Conservation (phyloP, 35 echinoderm and acorn worm genomes). For the Strongylocentrotus purpuratus region DNA sequence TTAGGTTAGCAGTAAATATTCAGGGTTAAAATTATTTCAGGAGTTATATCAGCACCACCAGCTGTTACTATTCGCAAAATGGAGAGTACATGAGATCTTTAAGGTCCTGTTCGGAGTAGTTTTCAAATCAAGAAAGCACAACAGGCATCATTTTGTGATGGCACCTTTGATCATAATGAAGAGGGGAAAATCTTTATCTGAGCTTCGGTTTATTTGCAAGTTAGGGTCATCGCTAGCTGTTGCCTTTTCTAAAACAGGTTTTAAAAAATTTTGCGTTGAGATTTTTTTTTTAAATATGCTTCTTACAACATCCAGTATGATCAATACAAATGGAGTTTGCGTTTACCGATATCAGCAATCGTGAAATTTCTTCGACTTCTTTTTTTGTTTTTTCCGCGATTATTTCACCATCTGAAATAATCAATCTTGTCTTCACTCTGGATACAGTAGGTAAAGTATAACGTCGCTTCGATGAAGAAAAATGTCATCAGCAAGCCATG, state of each 20-base stretch:
- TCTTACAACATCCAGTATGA: neutral
- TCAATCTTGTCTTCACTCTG: neutral
- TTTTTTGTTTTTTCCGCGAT: neutral
- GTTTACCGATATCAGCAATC: neutral
- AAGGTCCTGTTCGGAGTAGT: neutral
- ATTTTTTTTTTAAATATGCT: neutral
- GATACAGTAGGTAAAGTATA: neutral
- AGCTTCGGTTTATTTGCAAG: neutral
- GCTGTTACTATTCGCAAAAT: neutral
- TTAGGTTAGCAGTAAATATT: too few relatives aligned
- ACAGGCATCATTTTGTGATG: neutral
- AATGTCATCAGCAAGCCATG: neutral
- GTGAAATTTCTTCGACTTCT: neutral
- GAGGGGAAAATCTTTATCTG: neutral
- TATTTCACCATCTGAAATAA: slow-evolving; percentile 13
- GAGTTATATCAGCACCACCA: neutral
- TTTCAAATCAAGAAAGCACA: neutral
- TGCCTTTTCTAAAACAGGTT: neutral
- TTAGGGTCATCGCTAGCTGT: neutral
- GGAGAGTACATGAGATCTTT: neutral
- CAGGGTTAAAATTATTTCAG: neutral
- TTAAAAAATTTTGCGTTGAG: neutral
- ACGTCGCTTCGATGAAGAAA: neutral
- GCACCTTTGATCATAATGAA: neutral
- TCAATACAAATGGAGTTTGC: neutral